Conservation (phyloP, 2,113 vertebrate species). For the Otis tarda region DNA sequence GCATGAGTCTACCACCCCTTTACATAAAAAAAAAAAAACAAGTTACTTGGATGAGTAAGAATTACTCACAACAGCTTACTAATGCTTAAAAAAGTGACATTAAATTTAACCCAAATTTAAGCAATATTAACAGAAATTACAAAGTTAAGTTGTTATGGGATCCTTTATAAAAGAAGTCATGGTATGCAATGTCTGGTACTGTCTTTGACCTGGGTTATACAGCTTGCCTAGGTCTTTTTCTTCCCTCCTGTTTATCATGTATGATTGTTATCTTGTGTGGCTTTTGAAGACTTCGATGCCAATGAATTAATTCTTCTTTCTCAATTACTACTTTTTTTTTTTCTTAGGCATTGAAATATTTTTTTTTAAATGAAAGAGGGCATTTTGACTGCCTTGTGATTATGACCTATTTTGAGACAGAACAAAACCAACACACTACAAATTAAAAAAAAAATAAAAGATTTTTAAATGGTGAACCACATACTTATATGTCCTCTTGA, state of each 20-base stretch:
- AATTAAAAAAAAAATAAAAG: background rate
- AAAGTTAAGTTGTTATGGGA: background rate
- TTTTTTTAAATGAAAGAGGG: background rate
- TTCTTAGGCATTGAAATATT: background rate
- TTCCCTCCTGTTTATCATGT: background rate
- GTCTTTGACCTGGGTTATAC: background rate
- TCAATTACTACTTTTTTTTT: background rate
- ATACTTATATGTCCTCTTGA: background rate
- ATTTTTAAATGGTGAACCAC: background rate
- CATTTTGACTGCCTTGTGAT: background rate
- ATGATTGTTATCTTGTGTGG: fast-evolving
- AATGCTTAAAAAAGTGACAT: background rate
- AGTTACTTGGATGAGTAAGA: background rate
- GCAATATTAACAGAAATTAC: background rate
- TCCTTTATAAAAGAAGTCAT: background rate
- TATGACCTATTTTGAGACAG: background rate
- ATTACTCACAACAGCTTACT: background rate
- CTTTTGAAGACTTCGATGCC: background rate
- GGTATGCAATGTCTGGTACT: background rate
- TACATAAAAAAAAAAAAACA: background rate
- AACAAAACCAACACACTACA: background rate
- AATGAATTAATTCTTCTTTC: background rate
- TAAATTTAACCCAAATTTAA: background rate
- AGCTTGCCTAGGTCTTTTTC: background rate
- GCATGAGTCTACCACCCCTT: background rate